These are phyloP conservation scores for Trissoscelio sp. DNA, from an alignment of 2,888 invertebrate genomes.

Conservation along the genomic window DNA sequence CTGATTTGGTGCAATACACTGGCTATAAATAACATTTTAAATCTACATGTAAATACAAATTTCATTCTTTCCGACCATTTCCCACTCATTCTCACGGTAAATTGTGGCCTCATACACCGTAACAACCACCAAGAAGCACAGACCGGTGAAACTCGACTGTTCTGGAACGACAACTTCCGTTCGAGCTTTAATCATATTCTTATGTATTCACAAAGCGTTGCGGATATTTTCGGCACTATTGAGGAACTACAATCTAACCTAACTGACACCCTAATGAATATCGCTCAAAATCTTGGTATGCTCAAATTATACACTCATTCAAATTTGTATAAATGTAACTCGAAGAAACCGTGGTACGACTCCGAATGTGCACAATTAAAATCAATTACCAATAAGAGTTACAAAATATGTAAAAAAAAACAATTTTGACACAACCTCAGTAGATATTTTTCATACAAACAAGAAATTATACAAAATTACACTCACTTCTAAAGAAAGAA, in stretches of 20 bases:
- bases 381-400: too few relatives aligned
- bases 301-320: too few relatives aligned
- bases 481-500: not conserved
- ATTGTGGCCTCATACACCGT: too few relatives aligned
- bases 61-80: conserved; percentile 11
- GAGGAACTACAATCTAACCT: not conserved
- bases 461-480: not conserved
- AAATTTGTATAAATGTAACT: too few relatives aligned
- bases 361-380: not conserved
- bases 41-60: not conserved
- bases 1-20: conserved; percentile 28
- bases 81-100: not conserved
- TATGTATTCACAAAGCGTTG: not conserved
- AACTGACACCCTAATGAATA: too few relatives aligned
- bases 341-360: conserved; percentile 5
- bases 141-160: too few relatives aligned
- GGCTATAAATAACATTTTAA: not conserved
- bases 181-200: not conserved
- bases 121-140: not conserved
- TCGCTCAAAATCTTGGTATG: too few relatives aligned
- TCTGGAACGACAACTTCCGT: too few relatives aligned
- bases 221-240: not conserved
- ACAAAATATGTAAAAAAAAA: not conserved
- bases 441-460: not conserved
- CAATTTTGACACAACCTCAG: not conserved